phyloP scores from a whole-genome alignment of 2,888 invertebrate species.

The Lumbricus terrestris region DNA sequence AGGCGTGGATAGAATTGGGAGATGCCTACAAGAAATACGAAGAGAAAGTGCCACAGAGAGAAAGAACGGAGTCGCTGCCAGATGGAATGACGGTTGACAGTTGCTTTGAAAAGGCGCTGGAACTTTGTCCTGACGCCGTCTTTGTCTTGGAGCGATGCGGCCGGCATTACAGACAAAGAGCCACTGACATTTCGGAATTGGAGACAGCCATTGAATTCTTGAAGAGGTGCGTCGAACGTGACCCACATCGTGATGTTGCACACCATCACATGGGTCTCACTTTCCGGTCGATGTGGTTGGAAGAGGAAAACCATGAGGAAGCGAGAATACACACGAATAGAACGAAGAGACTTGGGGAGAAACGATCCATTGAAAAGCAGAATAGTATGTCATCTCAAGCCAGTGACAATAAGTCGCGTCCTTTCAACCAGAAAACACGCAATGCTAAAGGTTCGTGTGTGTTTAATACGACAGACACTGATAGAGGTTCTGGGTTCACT shows the following conservation, averaged over 20 bases:
- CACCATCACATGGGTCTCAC: neutral
- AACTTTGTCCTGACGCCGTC: neutral
- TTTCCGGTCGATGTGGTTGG: neutral
- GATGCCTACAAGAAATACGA: constrained; percentile 14
- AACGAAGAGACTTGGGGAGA: neutral
- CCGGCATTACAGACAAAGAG: neutral
- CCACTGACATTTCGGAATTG: neutral
- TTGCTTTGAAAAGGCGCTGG: neutral
- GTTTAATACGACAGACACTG: neutral
- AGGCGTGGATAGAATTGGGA: neutral
- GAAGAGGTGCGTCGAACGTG: neutral
- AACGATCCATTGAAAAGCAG: neutral
- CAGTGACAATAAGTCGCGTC: neutral
- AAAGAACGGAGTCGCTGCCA: neutral
- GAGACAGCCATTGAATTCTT: neutral
- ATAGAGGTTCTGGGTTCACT: neutral
- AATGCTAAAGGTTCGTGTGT: neutral
- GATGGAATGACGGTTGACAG: neutral
- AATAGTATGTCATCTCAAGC: neutral
- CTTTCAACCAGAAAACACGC: neutral
- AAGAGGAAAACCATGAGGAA: neutral
- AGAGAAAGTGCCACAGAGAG: neutral
- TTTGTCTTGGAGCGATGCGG: constrained; percentile 12
- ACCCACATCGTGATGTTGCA: neutral
- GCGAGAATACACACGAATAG: neutral